These are phyloP conservation scores for Trachythela sp. DNA, from an alignment of 64 coral and sea anemone species.

Conservation along the genomic window DNA sequence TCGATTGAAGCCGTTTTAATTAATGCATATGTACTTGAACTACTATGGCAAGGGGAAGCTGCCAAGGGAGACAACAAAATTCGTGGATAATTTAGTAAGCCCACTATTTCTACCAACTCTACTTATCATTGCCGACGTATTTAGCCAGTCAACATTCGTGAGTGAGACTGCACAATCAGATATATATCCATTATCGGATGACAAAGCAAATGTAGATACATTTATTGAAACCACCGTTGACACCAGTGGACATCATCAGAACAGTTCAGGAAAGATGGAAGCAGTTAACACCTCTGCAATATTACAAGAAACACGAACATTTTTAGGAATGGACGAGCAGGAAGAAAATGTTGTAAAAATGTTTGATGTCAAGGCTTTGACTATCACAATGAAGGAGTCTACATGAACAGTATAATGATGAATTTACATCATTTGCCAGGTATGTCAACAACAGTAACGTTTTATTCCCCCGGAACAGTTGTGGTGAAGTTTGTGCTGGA, in stretches of 20 bases:
- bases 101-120: background rate
- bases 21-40: background rate
- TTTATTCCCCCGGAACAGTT: background rate
- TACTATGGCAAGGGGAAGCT: background rate
- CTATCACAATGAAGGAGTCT: background rate
- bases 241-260: background rate
- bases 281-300: background rate
- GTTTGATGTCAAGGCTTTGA: background rate
- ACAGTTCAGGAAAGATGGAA: background rate
- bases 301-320: background rate
- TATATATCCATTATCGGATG: background rate
- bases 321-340: background rate
- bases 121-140: background rate
- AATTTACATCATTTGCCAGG: background rate
- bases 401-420: background rate
- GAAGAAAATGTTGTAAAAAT: constrained; percentile 1
- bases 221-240: background rate
- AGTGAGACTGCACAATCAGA: background rate
- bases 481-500: background rate
- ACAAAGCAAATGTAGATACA: background rate
- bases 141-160: background rate
- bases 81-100: background rate
- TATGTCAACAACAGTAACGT: background rate
- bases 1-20: background rate
- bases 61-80: background rate